Evolutionary conservation across 2,797 vertebrate species (phyloP).

Genomic region (Okamejei kenojei): DNA sequence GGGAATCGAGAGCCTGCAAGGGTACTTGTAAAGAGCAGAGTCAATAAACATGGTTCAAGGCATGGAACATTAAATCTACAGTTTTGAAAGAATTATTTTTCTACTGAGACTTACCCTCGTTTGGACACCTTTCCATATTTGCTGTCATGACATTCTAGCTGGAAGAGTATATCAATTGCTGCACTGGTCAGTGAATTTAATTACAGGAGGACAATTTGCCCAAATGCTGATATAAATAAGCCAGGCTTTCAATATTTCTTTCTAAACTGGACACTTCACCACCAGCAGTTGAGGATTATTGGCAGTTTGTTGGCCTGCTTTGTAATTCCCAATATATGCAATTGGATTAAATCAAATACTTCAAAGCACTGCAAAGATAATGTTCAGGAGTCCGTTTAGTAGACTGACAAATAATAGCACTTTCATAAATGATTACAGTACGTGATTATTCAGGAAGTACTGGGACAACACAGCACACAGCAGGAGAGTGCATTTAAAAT

Average conservation of each 20-base stretch:
- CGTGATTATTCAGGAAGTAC: neutral
- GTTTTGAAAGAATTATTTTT: neutral
- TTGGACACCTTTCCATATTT: neutral
- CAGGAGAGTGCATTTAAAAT: neutral
- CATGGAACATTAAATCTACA: neutral
- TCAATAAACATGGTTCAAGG: neutral
- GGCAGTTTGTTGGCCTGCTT: neutral
- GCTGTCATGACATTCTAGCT: neutral
- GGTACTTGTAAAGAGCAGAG: neutral
- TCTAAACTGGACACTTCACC: neutral
- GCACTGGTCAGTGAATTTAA: neutral
- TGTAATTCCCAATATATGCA: neutral
- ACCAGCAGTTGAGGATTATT: neutral
- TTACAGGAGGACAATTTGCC: neutral
- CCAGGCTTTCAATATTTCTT: neutral
- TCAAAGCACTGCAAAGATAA: neutral
- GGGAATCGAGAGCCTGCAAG: neutral
- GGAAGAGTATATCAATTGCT: slow-evolving; percentile 5
- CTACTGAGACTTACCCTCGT: neutral
- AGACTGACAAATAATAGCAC: slow-evolving; percentile 19
- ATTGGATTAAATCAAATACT: slow-evolving; percentile 10
- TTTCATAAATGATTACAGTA: neutral
- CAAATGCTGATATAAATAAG: neutral
- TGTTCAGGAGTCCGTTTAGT: neutral
- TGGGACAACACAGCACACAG: neutral